Conservation (phyloP, 2,113 vertebrate genomes). For the Jacana jacana region DNA sequence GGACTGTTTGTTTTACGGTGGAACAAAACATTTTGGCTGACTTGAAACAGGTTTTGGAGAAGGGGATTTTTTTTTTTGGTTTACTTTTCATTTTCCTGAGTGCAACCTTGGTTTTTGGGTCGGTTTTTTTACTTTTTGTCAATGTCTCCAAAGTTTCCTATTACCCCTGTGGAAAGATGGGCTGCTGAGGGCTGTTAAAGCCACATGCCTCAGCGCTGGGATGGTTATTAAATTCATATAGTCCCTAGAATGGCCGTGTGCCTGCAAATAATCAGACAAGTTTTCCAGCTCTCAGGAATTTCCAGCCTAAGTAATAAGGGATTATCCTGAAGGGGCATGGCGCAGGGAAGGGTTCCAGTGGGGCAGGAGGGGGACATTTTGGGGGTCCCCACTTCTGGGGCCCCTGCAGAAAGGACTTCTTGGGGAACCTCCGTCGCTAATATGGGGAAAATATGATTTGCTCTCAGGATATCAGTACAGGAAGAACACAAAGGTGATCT, state of each 20-base stretch:
- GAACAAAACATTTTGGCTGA: not conserved
- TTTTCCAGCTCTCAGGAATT: not conserved
- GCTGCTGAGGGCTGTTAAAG: not conserved
- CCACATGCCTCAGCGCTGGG: not conserved
- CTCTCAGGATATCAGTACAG: not conserved
- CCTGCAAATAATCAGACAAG: not conserved
- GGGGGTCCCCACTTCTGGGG: accelerated
- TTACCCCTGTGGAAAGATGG: not conserved
- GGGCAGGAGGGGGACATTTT: not conserved
- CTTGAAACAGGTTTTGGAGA: not conserved
- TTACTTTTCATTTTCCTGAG: not conserved
- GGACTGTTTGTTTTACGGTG: not conserved
- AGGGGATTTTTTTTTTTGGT: not conserved
- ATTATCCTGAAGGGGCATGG: not conserved
- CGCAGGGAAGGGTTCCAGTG: not conserved
- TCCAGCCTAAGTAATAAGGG: not conserved
- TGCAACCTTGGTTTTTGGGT: not conserved
- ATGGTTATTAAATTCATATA: not conserved
- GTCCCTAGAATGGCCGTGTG: not conserved
- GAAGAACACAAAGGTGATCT: not conserved
- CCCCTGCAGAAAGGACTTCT: not conserved
- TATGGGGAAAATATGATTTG: not conserved
- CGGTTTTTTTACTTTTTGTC: too few relatives aligned
- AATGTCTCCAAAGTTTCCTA: not conserved
- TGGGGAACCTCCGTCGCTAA: not conserved